phyloP scores from a whole-genome alignment of 2,113 vertebrate genomes.

The Chaenocephalus aceratus region DNA sequence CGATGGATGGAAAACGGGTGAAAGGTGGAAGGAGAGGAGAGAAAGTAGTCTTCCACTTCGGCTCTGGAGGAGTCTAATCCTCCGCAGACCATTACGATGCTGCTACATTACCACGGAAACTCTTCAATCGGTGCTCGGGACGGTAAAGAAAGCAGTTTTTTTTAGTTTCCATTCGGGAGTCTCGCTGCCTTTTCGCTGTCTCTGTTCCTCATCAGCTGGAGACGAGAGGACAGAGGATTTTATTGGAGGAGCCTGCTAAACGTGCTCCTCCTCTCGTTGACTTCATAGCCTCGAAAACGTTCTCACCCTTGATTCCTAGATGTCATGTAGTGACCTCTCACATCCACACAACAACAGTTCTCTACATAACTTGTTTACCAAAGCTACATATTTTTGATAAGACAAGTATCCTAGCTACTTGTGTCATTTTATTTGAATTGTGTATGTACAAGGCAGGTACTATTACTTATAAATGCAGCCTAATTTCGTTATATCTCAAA shows the following conservation, averaged over 20 bases:
- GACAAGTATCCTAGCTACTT: conserved; percentile 85
- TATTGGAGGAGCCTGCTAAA: conserved; percentile 23
- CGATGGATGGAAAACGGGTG: conserved; percentile 44
- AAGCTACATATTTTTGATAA: conserved; percentile 92
- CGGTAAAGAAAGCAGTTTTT: conserved; percentile 55
- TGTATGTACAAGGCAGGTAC: conserved; percentile 84
- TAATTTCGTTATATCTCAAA: conserved; percentile 77
- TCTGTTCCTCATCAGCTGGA: conserved; percentile 65
- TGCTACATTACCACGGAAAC: conserved; percentile 82
- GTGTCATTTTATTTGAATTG: conserved; percentile 84
- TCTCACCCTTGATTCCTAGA: conserved; percentile 66
- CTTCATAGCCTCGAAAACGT: conserved; percentile 62
- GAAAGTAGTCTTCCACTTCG: conserved; percentile 77
- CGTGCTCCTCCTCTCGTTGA: conserved; percentile 58
- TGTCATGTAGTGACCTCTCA: conserved; percentile 87
- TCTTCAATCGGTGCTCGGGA: conserved; percentile 77
- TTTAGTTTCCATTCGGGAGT: conserved; percentile 39
- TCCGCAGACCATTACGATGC: conserved; percentile 79
- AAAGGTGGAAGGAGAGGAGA: conserved; percentile 62
- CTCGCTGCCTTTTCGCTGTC: conserved; percentile 63
- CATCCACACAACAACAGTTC: conserved; percentile 80
- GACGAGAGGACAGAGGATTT: conserved; percentile 53
- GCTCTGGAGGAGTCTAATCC: conserved; percentile 67
- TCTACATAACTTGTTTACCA: conserved; percentile 87
- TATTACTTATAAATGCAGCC: conserved; percentile 82